Evolutionary conservation across 2,113 vertebrate genomes (phyloP).

Genomic region (Prolemur simus): DNA sequence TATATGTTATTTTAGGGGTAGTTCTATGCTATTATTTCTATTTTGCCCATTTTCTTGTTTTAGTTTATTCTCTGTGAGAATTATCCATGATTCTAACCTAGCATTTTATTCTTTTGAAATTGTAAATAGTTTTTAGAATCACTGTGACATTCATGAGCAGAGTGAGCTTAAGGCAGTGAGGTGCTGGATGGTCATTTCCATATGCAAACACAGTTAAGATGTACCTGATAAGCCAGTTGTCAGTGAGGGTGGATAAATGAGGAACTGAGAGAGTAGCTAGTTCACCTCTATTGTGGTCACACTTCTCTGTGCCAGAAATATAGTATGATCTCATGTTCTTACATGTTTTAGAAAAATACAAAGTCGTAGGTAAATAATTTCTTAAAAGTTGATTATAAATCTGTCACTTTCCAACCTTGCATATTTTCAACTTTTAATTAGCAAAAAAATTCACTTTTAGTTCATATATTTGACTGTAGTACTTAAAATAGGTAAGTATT

Average conservation of each 20-base stretch:
- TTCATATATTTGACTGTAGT: neutral
- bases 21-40: neutral
- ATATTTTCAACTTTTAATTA: conserved; percentile 30
- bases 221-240: neutral
- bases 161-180: neutral
- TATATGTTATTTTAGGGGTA: neutral
- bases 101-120: neutral
- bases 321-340: neutral
- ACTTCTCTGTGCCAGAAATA: neutral
- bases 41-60: conserved; percentile 19
- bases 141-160: neutral
- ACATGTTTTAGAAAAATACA: neutral
- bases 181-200: neutral
- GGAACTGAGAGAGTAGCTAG: too few relatives aligned
- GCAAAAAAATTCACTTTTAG: conserved; percentile 6
- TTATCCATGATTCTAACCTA: neutral
- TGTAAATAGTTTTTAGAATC: neutral
- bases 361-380: neutral
- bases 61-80: neutral
- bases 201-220: neutral
- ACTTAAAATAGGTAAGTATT: neutral
- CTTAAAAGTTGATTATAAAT: conserved; percentile 25
- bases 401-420: neutral
- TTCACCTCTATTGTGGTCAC: neutral
- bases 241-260: neutral